phyloP scores from a whole-genome alignment of 2,797 vertebrate species.

The Petrocephalus sullivani region DNA sequence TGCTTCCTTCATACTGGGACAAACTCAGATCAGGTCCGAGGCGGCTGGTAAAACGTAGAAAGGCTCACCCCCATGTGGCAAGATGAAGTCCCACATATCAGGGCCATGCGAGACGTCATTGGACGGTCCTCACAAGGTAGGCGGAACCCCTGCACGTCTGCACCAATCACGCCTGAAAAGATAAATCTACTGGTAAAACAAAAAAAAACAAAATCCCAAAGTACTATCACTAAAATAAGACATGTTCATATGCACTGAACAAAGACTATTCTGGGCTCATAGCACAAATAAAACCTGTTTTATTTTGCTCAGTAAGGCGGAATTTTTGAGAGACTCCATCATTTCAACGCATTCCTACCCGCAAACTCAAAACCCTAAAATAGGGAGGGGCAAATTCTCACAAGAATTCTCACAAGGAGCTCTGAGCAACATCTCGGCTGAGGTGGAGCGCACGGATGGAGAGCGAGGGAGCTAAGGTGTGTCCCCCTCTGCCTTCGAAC shows the following conservation, averaged over 20 bases:
- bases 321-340: neutral
- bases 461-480: neutral
- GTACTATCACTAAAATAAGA: neutral
- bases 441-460: neutral
- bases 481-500: neutral
- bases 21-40: neutral
- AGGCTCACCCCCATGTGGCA: slow-evolving; percentile 94
- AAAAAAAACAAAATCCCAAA: neutral
- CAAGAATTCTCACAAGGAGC: neutral
- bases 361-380: neutral
- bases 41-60: slow-evolving; percentile 37
- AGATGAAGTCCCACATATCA: slow-evolving; percentile 94
- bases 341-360: neutral
- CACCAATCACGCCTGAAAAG: slow-evolving; percentile 81
- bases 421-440: neutral
- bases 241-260: neutral
- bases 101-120: slow-evolving; percentile 77
- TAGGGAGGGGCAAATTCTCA: neutral
- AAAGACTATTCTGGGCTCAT: neutral
- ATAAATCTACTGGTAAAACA: slow-evolving; percentile 7
- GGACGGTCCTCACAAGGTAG: slow-evolving; percentile 77
- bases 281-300: neutral
- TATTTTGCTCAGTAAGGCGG: neutral
- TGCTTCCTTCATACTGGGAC: no score
- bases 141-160: slow-evolving; percentile 74